phyloP scores from a whole-genome alignment of 2,797 vertebrate species.

The Meda fulgida region DNA sequence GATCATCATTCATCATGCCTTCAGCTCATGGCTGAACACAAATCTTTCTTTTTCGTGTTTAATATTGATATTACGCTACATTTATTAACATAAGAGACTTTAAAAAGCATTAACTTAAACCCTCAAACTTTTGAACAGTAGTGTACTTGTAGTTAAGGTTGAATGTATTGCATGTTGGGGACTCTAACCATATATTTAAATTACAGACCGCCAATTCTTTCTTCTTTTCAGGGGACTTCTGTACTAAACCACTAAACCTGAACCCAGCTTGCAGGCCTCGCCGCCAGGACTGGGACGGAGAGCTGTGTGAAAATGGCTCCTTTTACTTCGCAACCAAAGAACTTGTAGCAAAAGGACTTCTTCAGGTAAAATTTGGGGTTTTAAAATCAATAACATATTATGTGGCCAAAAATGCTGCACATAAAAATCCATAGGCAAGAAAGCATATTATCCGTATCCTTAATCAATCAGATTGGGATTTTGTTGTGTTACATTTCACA shows the following conservation, averaged over 20 bases:
- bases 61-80: background rate
- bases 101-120: background rate
- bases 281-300: conserved; percentile 93
- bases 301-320: conserved; percentile 93
- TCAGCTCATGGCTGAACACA: background rate
- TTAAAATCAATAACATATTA: background rate
- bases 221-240: background rate
- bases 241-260: conserved; percentile 83
- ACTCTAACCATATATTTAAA: background rate
- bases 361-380: conserved; percentile 81
- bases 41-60: background rate
- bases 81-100: background rate
- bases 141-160: background rate
- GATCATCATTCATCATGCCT: background rate
- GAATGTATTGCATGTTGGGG: background rate
- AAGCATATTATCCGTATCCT: background rate
- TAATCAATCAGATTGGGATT: too few relatives aligned
- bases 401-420: background rate
- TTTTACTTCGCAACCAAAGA: conserved; percentile 89
- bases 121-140: background rate
- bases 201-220: background rate
- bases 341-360: conserved; percentile 71
- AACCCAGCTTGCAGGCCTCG: conserved; percentile 82
- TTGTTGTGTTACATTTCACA: conserved; percentile 59
- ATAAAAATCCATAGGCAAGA: background rate